Evolutionary conservation across 2,888 invertebrate genomes (phyloP).

Genomic region (Sycophila texana): DNA sequence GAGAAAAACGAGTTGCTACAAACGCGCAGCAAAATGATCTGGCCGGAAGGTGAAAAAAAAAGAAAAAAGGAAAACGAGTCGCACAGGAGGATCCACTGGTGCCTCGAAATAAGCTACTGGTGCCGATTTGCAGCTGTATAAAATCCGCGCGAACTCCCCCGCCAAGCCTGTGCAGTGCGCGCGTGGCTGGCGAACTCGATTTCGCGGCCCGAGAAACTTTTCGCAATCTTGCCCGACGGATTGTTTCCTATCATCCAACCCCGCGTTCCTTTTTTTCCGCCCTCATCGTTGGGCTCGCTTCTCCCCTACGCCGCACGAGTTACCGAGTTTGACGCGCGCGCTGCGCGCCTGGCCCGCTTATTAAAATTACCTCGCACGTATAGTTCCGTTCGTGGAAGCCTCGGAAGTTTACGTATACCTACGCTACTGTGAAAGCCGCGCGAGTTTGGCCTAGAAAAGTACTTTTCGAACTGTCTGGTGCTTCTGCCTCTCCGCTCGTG

Average conservation of each 20-base stretch:
- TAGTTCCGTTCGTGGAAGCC: neutral
- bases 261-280: neutral
- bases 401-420: conserved; percentile 7
- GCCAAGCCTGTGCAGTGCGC: neutral
- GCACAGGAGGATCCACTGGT: too few relatives aligned
- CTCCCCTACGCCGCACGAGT: neutral
- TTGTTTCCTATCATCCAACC: conserved; percentile 35
- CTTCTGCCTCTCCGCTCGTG: too few relatives aligned
- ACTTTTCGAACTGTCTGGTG: too few relatives aligned
- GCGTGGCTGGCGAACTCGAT: conserved; percentile 47
- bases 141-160: neutral
- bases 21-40: too few relatives aligned
- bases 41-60: too few relatives aligned
- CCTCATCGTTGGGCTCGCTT: neutral
- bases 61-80: too few relatives aligned
- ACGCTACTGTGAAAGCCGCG: too few relatives aligned
- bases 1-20: too few relatives aligned
- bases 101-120: too few relatives aligned
- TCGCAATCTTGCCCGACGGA: conserved; percentile 37
- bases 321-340: neutral
- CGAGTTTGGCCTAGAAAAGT: too few relatives aligned
- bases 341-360: conserved; percentile 16
- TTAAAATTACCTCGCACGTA: conserved; percentile 29
- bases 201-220: conserved; percentile 53
- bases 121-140: neutral